These are phyloP conservation scores for Miniopterus natalensis DNA, from an alignment of 2,113 vertebrate genomes.

Conservation along the genomic window DNA sequence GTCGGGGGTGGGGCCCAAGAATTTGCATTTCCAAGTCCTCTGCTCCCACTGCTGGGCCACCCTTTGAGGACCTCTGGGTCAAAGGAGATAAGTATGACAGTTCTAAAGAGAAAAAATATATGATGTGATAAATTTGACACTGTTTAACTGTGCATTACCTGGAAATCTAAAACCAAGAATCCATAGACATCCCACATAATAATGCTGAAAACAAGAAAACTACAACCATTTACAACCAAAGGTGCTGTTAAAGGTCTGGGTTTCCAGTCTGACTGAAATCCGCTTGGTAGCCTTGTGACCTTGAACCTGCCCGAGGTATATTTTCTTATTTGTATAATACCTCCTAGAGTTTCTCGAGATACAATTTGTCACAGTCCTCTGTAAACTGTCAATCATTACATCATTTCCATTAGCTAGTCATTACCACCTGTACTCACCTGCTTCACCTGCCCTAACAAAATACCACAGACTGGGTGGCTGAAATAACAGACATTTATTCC, in stretches of 20 bases:
- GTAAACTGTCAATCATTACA: background rate
- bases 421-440: background rate
- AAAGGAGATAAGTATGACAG: background rate
- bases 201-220: conserved; percentile 38
- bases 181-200: background rate
- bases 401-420: conserved; percentile 56
- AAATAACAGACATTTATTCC: background rate
- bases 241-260: background rate
- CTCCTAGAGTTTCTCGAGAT: background rate
- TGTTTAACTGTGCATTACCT: background rate
- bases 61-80: background rate
- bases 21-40: background rate
- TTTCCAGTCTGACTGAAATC: background rate
- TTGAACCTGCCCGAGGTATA: background rate
- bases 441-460: background rate
- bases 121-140: background rate
- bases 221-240: background rate
- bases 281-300: background rate
- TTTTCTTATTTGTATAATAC: conserved; percentile 38
- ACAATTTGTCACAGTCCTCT: background rate
- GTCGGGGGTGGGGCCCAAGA: background rate
- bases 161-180: conserved; percentile 43
- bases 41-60: background rate
- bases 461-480: background rate
- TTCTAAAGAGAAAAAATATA: conserved; percentile 15